Evolutionary conservation across 2,113 vertebrate genomes (phyloP).

Genomic region (Boleophthalmus pectinirostris): DNA sequence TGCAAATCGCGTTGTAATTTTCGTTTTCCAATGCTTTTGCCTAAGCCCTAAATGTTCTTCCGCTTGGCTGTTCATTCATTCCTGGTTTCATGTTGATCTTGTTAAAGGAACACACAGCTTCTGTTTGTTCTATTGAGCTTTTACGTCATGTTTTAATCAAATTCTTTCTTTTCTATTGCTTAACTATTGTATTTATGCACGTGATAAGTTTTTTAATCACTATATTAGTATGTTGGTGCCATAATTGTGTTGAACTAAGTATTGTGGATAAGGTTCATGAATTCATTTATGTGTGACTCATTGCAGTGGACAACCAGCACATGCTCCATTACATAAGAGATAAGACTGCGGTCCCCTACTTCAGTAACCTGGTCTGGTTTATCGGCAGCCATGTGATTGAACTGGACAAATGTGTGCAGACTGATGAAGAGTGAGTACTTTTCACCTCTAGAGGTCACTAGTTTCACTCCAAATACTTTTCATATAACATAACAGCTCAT

Average conservation of each 20-base stretch:
- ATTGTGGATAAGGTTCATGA: neutral
- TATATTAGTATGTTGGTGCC: neutral
- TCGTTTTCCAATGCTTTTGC: neutral
- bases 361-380: conserved; percentile 99
- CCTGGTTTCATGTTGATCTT: conserved; percentile 7
- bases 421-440: conserved; percentile 93
- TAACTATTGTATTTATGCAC: neutral
- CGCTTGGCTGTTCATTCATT: conserved; percentile 22
- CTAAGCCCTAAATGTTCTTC: neutral
- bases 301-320: conserved; percentile 96
- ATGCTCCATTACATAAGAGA: conserved; percentile 99
- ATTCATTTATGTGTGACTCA: conserved; percentile 23
- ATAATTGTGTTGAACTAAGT: neutral
- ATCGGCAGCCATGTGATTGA: conserved; percentile 98
- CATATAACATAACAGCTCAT: no score
- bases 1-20: conserved; percentile 7
- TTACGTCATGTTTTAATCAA: neutral
- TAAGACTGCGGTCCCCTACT: conserved; percentile 97
- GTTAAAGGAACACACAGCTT: conserved; percentile 1
- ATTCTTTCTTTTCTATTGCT: neutral
- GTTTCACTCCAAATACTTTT: neutral
- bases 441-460: conserved; percentile 33
- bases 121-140: conserved; percentile 2
- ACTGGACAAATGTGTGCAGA: conserved; percentile 97
- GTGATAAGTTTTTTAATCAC: neutral